Base-by-base conservation (phyloP, 2,888 invertebrate genomes). In the Leptodirus hochenwartii region DNA sequence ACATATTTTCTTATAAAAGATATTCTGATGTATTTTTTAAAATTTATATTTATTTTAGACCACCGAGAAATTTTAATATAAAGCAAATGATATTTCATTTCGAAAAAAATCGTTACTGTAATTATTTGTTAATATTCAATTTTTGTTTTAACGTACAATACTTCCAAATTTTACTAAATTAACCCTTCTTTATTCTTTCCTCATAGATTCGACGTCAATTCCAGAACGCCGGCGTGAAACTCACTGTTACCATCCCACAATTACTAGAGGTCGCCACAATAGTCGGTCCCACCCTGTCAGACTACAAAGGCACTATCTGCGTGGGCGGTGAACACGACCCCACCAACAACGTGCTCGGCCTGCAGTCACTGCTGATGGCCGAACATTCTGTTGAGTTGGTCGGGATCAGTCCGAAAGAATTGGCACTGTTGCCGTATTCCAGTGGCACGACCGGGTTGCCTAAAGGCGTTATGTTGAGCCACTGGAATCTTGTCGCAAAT, bases 381-480 rank as follows among this genome's bases (percentile, higher is more conserved):
- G 53, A 51, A 10, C 42, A 54, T 32, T 46, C 49, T 34, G 47
- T 54, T 8, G 50, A 54, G 25, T 38, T 62, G 20, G 59, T 61
- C 2, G 46, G 62, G 10, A 45, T 67, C 27, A 56, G 58, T 41
- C 47, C 58, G 5, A 59, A 62, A 6, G 60, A 64, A 28, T 54
- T 66, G 2, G 66, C 66, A 22, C 47, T 69, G 22, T 56, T 69
- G 24, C 69, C 70, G 0, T 70, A 68, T 50, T 69, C 69, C 2
- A 69, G 69, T 41, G 84, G 85, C 1, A 84, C 85, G 0, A 84
- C 81, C 0, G 84, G 84, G 1, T 60, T 78, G 44, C 80, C 81
- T 1, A 82, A 81, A 54, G 80, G 80, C 2, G 81, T 81, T 1
- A 68, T 71, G 66, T 52, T 81, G 25, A 69, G 74, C 0, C 78